Evolutionary conservation across 2,113 vertebrate genomes (phyloP).

Genomic region (Epinephelus cyanopodus): DNA sequence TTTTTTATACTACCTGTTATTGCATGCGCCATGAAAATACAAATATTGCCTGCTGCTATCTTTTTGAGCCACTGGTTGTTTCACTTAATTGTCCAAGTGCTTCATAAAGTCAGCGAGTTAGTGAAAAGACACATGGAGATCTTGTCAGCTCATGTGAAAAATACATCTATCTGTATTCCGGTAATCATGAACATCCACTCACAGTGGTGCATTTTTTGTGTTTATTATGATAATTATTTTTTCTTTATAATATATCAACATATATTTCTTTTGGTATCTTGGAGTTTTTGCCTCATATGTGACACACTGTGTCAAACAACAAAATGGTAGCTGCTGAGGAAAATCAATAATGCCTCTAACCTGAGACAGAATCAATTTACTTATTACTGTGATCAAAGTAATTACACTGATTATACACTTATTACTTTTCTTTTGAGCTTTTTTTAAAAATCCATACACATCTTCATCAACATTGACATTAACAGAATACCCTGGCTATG

Average conservation of each 20-base stretch:
- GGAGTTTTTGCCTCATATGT: background rate
- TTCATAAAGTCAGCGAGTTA: background rate
- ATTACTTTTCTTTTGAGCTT: background rate
- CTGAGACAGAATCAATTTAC: conserved; percentile 13
- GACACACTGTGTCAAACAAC: background rate
- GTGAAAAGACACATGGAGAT: background rate
- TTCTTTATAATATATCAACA: background rate
- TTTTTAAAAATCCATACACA: background rate
- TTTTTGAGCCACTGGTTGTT: background rate
- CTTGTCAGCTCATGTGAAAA: background rate
- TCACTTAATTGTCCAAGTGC: background rate
- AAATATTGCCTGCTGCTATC: background rate
- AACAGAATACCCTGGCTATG: background rate
- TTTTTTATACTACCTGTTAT: background rate
- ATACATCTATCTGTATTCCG: background rate
- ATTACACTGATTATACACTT: conserved; percentile 12
- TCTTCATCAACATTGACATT: background rate
- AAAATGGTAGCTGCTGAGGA: background rate
- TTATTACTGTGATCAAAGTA: conserved; percentile 15
- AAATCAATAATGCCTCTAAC: conserved; percentile 11
- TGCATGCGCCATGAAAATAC: background rate
- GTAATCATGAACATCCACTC: background rate
- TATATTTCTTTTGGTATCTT: background rate
- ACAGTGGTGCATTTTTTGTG: background rate
- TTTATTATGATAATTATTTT: conserved; percentile 3